Conservation (phyloP, 1,140 invertebrate species). For the Bombus huntii region DNA sequence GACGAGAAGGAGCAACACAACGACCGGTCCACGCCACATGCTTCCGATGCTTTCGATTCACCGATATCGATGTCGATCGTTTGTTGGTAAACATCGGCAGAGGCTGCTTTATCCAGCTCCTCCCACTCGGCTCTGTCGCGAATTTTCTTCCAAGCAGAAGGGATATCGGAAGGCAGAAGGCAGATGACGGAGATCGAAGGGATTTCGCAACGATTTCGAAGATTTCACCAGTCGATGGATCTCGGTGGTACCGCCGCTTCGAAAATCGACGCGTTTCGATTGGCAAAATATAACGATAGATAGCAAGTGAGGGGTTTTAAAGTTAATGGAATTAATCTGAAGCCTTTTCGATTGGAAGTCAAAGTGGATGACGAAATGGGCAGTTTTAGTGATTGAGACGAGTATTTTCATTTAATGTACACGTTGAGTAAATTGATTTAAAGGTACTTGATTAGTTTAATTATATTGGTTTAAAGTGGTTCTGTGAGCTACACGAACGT, state of each 20-base stretch:
- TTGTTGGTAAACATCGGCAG: conserved; percentile 30
- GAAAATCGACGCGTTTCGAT: not conserved
- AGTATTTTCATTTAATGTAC: not conserved
- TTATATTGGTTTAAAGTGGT: too few relatives aligned
- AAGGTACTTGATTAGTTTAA: not conserved
- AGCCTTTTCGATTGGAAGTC: not conserved
- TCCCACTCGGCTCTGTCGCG: conserved; percentile 31
- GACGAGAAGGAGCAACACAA: conserved; percentile 46
- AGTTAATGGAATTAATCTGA: not conserved
- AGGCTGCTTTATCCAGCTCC: conserved; percentile 42
- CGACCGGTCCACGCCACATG: conserved; percentile 62
- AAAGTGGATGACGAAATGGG: not conserved
- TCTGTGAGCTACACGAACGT: too few relatives aligned
- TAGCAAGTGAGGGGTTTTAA: not conserved
- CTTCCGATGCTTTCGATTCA: conserved; percentile 30
- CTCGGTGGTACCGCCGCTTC: not conserved
- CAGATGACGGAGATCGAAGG: not conserved
- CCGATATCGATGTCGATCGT: conserved; percentile 39
- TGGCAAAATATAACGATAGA: too few relatives aligned
- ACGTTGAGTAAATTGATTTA: not conserved
- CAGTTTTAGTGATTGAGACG: not conserved
- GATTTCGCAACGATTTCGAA: conserved; percentile 30
- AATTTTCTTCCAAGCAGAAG: conserved; percentile 42
- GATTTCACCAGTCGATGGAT: not conserved
- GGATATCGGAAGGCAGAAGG: conserved; percentile 21